phyloP scores from a whole-genome alignment of 2,888 invertebrate genomes.

The Cataglyphis albicans region DNA sequence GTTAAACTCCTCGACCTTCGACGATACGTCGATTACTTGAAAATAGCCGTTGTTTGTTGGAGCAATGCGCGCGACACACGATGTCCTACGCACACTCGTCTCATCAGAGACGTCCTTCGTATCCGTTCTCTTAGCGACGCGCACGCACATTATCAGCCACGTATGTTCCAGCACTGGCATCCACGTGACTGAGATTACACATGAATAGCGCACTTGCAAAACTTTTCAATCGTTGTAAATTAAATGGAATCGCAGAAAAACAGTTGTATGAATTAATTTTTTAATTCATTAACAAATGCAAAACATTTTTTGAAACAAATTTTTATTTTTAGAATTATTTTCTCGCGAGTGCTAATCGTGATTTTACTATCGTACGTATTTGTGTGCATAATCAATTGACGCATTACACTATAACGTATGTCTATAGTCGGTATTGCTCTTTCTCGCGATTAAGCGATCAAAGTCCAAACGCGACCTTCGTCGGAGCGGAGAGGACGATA shows the following conservation, averaged over 20 bases:
- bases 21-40: constrained; percentile 61
- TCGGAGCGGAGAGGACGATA: constrained; percentile 60
- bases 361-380: not conserved
- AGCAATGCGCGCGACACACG: constrained; percentile 51
- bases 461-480: constrained; percentile 68
- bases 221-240: constrained; percentile 40
- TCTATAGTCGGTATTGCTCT: constrained; percentile 43
- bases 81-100: constrained; percentile 53
- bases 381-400: constrained; percentile 20
- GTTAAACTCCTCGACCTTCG: constrained; percentile 59
- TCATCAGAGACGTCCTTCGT: constrained; percentile 61
- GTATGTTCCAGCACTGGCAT: constrained; percentile 12
- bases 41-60: constrained; percentile 59
- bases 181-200: constrained; percentile 62
- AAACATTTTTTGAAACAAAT: not conserved
- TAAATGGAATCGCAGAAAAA: not conserved
- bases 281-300: not conserved
- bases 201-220: constrained; percentile 26
- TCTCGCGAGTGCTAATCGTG: not conserved
- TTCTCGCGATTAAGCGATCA: constrained; percentile 36
- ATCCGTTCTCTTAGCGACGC: constrained; percentile 51
- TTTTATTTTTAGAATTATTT: not conserved
- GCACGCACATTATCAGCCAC: constrained; percentile 4
- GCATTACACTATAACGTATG: not conserved
- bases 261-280: not conserved